These are phyloP conservation scores for Drosophila meridiana DNA, from an alignment of 2,888 invertebrate genomes.

Conservation along the genomic window DNA sequence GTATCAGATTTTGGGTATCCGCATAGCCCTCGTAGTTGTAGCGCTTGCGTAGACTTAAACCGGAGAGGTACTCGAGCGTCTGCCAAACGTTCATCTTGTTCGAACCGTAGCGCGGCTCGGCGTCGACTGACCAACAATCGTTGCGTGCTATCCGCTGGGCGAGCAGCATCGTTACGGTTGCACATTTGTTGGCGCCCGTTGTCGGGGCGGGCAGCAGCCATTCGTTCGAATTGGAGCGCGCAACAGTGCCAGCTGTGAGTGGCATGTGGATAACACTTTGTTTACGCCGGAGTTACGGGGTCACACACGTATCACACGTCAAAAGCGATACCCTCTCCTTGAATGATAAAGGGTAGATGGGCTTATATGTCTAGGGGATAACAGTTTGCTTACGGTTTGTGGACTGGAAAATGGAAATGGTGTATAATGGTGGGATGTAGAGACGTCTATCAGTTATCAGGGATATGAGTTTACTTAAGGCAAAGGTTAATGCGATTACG, in stretches of 20 bases:
- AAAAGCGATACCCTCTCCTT: conserved; percentile 10
- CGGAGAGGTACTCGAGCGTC: conserved; percentile 82
- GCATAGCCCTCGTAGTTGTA: conserved; percentile 83
- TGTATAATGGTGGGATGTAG: background rate
- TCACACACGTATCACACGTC: conserved; percentile 33
- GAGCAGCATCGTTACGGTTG: conserved; percentile 83
- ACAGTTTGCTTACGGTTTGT: background rate
- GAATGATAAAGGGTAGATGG: background rate
- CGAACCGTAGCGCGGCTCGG: conserved; percentile 79
- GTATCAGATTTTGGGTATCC: conserved; percentile 77
- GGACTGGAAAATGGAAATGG: background rate
- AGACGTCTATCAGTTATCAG: background rate
- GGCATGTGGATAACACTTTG: conserved; percentile 53
- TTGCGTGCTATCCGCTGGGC: conserved; percentile 80
- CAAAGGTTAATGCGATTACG: too few species aligned
- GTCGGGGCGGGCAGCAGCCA: conserved; percentile 52
- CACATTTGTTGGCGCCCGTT: conserved; percentile 52
- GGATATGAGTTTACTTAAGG: background rate
- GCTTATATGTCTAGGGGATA: background rate
- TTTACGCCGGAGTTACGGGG: conserved; percentile 39
- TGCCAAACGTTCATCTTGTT: conserved; percentile 85
- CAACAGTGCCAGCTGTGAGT: conserved; percentile 67
- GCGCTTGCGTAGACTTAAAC: conserved; percentile 75
- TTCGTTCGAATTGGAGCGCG: conserved; percentile 65
- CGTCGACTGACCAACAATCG: conserved; percentile 83